These are phyloP conservation scores for Drosophila tropicalis DNA, from an alignment of 1,140 invertebrate species.

Conservation along the genomic window DNA sequence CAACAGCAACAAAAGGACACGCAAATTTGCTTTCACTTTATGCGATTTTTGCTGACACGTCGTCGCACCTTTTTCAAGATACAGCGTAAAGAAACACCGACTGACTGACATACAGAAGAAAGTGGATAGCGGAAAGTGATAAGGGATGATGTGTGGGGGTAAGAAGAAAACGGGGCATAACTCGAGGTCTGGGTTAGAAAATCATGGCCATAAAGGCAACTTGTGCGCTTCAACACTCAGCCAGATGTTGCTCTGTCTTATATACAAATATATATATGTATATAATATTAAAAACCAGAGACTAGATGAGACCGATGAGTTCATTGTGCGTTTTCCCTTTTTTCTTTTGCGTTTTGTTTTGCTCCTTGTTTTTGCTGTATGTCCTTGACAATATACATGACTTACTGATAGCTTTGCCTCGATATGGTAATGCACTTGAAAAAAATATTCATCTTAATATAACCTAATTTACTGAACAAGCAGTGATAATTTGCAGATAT, in stretches of 20 bases:
- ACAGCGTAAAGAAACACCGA: slow-evolving; percentile 16
- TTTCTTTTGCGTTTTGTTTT: slow-evolving; percentile 4
- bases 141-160: background rate
- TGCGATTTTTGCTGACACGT: slow-evolving; percentile 58
- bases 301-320: slow-evolving; percentile 37
- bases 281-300: slow-evolving; percentile 30
- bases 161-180: background rate
- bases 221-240: slow-evolving; percentile 48
- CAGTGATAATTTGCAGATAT: no score
- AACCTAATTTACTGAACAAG: no score
- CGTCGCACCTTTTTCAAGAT: slow-evolving; percentile 45
- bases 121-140: slow-evolving; percentile 27
- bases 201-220: slow-evolving; percentile 59
- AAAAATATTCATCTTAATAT: background rate
- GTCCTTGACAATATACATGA: slow-evolving; percentile 52
- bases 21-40: slow-evolving; percentile 54
- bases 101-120: slow-evolving; percentile 1
- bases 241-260: slow-evolving; percentile 22
- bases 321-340: slow-evolving; percentile 52
- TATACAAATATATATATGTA: no score
- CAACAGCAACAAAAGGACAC: slow-evolving; percentile 43
- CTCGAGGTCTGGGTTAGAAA: slow-evolving; percentile 27
- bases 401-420: slow-evolving; percentile 45
- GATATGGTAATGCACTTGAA: slow-evolving; percentile 29
- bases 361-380: slow-evolving; percentile 4